phyloP scores from a whole-genome alignment of 2,113 vertebrate genomes.

The Ictalurus punctatus region DNA sequence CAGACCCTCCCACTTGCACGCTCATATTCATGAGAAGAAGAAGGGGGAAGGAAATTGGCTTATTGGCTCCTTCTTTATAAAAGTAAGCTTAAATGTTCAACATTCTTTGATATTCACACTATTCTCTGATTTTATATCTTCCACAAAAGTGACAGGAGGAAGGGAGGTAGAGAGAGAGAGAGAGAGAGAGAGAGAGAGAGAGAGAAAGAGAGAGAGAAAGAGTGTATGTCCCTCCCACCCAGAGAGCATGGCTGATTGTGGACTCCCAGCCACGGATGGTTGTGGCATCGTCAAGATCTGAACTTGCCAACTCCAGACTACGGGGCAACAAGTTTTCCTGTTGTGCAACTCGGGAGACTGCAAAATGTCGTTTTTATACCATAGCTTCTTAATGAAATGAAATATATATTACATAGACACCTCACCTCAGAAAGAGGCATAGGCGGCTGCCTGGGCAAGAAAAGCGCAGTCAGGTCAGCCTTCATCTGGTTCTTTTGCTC shows the following conservation, averaged over 20 bases:
- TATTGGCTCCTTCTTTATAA: too few relatives aligned
- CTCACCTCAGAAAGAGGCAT: slow-evolving; percentile 88
- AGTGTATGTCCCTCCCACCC: not conserved
- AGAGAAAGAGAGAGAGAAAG: too few relatives aligned
- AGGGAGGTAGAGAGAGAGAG: too few relatives aligned
- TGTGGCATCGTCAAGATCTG: not conserved
- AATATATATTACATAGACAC: not conserved
- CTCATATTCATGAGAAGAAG: not conserved
- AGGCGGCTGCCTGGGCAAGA: slow-evolving; percentile 89
- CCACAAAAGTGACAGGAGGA: not conserved
- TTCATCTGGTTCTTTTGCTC: slow-evolving; percentile 97
- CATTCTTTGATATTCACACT: too few relatives aligned
- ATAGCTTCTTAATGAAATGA: not conserved
- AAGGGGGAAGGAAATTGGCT: not conserved
- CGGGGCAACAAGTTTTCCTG: not conserved
- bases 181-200: too few relatives aligned
- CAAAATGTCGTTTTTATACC: not conserved
- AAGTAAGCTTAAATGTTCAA: too few relatives aligned
- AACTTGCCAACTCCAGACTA: not conserved
- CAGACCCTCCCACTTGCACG: too few relatives aligned
- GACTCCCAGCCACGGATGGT: not conserved
- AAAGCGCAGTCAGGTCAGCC: slow-evolving; percentile 92
- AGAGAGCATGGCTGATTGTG: not conserved
- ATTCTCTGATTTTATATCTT: too few relatives aligned
- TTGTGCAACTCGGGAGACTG: not conserved